phyloP scores from a whole-genome alignment of 2,888 invertebrate species.

The Invenusta paracnida region DNA sequence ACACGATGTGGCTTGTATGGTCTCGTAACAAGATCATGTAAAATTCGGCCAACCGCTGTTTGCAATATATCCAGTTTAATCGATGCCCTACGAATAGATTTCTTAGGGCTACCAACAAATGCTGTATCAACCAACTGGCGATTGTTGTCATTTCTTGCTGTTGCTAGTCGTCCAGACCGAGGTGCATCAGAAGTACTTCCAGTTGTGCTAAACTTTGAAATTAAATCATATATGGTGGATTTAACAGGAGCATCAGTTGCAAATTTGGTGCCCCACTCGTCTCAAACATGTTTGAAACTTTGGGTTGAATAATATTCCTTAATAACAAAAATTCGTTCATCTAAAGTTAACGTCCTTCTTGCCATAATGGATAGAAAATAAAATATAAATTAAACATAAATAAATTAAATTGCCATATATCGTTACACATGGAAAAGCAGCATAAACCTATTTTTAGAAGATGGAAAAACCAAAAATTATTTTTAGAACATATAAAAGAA shows the following conservation, averaged over 20 bases:
- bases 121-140: constrained; percentile 1
- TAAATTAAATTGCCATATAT: no score
- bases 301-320: background rate
- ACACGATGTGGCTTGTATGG: background rate
- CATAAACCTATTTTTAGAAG: no score
- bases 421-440: no score
- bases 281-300: background rate
- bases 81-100: background rate
- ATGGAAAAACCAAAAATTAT: no score
- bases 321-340: background rate
- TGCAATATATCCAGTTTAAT: background rate
- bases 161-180: background rate
- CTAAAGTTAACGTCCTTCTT: background rate
- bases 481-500: no score
- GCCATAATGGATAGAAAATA: no score
- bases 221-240: background rate
- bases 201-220: constrained; percentile 11
- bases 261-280: background rate
- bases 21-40: constrained; percentile 9
- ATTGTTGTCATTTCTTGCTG: background rate
- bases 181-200: constrained; percentile 23
- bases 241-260: background rate
- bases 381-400: no score
- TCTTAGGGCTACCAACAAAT: constrained; percentile 19
- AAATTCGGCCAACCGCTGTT: background rate